phyloP scores from a whole-genome alignment of 1,140 invertebrate species.

The Drosophila novamexicana region DNA sequence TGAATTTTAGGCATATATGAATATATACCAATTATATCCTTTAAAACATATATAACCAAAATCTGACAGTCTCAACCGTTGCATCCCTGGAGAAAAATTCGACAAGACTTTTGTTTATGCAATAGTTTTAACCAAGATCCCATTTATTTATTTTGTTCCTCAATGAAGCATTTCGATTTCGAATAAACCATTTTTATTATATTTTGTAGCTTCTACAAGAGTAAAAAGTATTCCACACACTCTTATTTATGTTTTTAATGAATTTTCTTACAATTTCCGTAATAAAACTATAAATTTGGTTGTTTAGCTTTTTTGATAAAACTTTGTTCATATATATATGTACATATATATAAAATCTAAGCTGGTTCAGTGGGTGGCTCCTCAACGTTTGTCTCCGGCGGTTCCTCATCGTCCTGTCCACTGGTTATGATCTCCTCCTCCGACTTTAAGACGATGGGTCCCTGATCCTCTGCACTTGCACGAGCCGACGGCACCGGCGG shows the following conservation, averaged over 20 bases:
- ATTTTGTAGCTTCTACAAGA: neutral
- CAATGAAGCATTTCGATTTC: too few species aligned
- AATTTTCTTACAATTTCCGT: neutral
- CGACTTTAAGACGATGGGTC: neutral
- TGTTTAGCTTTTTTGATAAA: neutral
- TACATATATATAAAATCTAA: constrained; percentile 1
- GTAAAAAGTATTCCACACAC: neutral
- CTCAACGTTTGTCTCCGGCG: neutral
- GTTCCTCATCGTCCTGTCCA: neutral
- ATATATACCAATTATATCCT: too few species aligned
- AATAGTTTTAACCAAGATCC: too few species aligned
- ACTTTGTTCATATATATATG: neutral
- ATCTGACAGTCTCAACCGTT: too few species aligned
- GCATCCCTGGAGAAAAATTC: too few species aligned
- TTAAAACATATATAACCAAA: too few species aligned
- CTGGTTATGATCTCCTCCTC: neutral
- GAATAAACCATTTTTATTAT: too few species aligned
- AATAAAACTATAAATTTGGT: neutral
- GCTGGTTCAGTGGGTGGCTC: constrained; percentile 4
- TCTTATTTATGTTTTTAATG: neutral
- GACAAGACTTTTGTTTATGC: too few species aligned
- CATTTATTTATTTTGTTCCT: too few species aligned
- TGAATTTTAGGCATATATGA: too few species aligned
- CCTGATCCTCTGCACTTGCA: neutral
- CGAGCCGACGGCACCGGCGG: neutral